phyloP scores from a whole-genome alignment of 2,797 vertebrate species.

The Galaxias olidus region DNA sequence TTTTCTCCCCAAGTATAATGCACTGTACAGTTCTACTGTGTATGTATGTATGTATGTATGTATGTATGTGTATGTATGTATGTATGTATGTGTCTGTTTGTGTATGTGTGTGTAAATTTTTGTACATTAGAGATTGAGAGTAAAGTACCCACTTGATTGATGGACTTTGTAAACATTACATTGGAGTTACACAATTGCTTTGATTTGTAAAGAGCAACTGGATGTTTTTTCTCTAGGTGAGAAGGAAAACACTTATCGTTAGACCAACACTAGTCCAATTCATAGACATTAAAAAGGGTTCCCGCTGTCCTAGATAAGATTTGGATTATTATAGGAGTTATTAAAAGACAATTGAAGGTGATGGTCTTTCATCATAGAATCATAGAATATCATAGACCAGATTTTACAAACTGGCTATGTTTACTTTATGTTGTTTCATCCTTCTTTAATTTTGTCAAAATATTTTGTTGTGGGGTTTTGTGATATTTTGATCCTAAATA shows the following conservation, averaged over 20 bases:
- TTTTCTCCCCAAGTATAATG: conserved; percentile 30
- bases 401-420: too few species aligned
- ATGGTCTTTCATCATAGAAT: too few species aligned
- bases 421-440: too few species aligned
- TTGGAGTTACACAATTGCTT: conserved; percentile 30
- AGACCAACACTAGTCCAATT: too few species aligned
- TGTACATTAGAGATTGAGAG: neutral
- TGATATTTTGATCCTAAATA: too few species aligned
- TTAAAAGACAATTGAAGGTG: too few species aligned
- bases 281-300: too few species aligned
- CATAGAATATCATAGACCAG: too few species aligned
- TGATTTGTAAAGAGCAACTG: conserved; percentile 80
- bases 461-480: too few species aligned
- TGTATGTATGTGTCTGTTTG: neutral
- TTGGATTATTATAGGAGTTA: too few species aligned
- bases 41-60: conserved; percentile 8
- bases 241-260: neutral
- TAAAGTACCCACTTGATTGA: neutral
- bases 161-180: conserved; percentile 25
- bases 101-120: neutral
- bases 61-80: conserved; percentile 11
- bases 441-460: too few species aligned
- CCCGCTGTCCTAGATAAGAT: too few species aligned
- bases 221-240: conserved; percentile 28
- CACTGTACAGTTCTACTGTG: conserved; percentile 67